Evolutionary conservation across 2,888 invertebrate species (phyloP).

Genomic region (Stegophylla sp.): DNA sequence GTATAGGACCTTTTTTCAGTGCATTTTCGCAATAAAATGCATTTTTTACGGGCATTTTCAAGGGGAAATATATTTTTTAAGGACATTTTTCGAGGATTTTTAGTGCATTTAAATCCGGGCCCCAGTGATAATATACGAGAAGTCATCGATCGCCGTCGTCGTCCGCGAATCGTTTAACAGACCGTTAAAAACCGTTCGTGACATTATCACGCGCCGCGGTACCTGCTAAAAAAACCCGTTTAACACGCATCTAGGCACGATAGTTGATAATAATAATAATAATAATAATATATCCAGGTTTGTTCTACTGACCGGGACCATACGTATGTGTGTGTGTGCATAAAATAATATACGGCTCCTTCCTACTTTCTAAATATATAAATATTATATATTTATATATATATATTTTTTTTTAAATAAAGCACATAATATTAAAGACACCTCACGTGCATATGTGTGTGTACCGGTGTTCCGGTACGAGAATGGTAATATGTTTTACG

Average conservation of each 20-base stretch:
- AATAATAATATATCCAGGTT: slow-evolving; percentile 21
- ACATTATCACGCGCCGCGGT: no score
- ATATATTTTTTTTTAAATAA: neutral
- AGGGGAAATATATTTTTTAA: no score
- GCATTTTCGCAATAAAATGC: no score
- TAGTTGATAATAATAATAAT: neutral
- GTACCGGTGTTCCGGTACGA: neutral
- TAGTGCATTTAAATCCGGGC: no score
- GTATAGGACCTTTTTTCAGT: no score
- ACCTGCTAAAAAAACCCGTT: neutral
- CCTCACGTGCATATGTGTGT: neutral
- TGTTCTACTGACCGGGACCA: slow-evolving; percentile 30
- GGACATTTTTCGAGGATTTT: no score
- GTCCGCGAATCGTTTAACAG: neutral
- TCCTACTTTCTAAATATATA: slow-evolving; percentile 25
- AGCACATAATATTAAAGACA: neutral
- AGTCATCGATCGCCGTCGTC: neutral
- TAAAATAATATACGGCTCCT: neutral
- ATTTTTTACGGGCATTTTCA: no score
- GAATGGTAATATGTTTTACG: neutral
- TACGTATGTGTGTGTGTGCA: neutral
- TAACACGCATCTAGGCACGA: neutral
- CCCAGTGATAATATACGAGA: no score
- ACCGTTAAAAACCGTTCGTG: neutral
- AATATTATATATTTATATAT: no score